These are phyloP conservation scores for Ligdia adustata DNA, from an alignment of 2,888 invertebrate species.

Conservation along the genomic window DNA sequence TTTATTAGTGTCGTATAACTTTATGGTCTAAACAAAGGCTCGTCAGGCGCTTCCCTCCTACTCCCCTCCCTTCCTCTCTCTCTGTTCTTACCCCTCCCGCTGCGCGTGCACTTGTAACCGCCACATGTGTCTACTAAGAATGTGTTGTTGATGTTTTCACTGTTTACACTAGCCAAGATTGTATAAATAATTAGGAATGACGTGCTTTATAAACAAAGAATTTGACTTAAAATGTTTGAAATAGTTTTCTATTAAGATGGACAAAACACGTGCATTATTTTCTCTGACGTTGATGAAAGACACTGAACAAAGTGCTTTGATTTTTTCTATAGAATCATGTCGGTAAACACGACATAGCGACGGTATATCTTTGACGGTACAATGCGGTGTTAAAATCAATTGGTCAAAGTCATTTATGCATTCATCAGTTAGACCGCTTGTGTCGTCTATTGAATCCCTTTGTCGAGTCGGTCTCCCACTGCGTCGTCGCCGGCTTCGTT, in stretches of 20 bases:
- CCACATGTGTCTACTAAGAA: slow-evolving; percentile 72
- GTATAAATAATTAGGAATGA: slow-evolving; percentile 58
- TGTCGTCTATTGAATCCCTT: slow-evolving; percentile 63
- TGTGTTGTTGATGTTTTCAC: slow-evolving; percentile 73
- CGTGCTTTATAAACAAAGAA: slow-evolving; percentile 52
- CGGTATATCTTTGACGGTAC: slow-evolving; percentile 49
- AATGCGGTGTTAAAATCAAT: slow-evolving; percentile 77
- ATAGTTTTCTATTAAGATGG: slow-evolving; percentile 22
- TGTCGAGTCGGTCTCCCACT: slow-evolving; percentile 68
- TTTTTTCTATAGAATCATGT: slow-evolving; percentile 40
- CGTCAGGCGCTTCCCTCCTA: slow-evolving; percentile 48
- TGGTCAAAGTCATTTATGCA: slow-evolving; percentile 75
- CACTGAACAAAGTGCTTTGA: slow-evolving; percentile 42
- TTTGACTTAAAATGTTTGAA: slow-evolving; percentile 43
- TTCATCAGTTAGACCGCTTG: slow-evolving; percentile 57
- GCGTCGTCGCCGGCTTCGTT: slow-evolving; percentile 57
- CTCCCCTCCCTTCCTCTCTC: slow-evolving; percentile 31
- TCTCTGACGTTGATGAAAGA: slow-evolving; percentile 42
- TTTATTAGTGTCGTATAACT: slow-evolving; percentile 83
- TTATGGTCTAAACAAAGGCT: slow-evolving; percentile 82
- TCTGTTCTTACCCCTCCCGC: slow-evolving; percentile 49
- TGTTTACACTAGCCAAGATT: slow-evolving; percentile 67
- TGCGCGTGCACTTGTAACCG: slow-evolving; percentile 71
- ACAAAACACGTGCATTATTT: slow-evolving; percentile 33
- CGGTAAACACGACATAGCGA: slow-evolving; percentile 50